These are phyloP conservation scores for Cydia strobilella DNA, from an alignment of 1,140 invertebrate genomes.

Conservation along the genomic window DNA sequence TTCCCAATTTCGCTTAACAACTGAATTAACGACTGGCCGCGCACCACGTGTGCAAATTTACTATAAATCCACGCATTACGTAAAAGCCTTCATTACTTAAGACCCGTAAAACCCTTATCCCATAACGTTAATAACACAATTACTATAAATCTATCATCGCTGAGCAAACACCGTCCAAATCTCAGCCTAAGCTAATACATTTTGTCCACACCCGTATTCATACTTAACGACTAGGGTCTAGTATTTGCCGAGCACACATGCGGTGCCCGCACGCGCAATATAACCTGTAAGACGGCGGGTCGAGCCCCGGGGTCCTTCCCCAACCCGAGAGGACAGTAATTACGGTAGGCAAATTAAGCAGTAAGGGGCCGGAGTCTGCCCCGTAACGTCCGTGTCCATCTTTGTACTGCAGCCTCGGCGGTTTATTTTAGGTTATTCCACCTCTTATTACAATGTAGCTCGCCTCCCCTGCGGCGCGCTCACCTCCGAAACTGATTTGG, in stretches of 20 bases:
- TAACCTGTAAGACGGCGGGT: conserved; percentile 76
- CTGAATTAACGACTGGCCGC: conserved; percentile 48
- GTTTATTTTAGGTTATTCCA: conserved; percentile 79
- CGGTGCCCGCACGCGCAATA: conserved; percentile 75
- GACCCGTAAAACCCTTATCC: conserved; percentile 79
- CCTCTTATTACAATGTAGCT: conserved; percentile 78
- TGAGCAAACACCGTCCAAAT: conserved; percentile 77
- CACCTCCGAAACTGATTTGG: conserved; percentile 77
- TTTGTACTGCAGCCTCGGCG: conserved; percentile 66
- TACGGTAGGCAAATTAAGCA: conserved; percentile 82
- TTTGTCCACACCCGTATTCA: conserved; percentile 79
- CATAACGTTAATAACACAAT: conserved; percentile 80
- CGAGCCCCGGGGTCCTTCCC: conserved; percentile 70
- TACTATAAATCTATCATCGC: conserved; percentile 80
- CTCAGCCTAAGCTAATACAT: conserved; percentile 80
- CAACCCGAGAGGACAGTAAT: conserved; percentile 79
- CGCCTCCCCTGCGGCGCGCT: conserved; percentile 75
- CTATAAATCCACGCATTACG: conserved; percentile 76
- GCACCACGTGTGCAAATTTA: conserved; percentile 66
- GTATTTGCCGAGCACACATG: conserved; percentile 77
- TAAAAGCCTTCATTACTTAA: conserved; percentile 77
- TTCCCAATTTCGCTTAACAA: conserved; percentile 36
- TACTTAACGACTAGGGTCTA: conserved; percentile 76
- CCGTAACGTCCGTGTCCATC: conserved; percentile 72
- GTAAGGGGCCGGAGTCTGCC: conserved; percentile 65